Conservation (phyloP, 2,797 vertebrate genomes). For the Thripadectes ignobilis region DNA sequence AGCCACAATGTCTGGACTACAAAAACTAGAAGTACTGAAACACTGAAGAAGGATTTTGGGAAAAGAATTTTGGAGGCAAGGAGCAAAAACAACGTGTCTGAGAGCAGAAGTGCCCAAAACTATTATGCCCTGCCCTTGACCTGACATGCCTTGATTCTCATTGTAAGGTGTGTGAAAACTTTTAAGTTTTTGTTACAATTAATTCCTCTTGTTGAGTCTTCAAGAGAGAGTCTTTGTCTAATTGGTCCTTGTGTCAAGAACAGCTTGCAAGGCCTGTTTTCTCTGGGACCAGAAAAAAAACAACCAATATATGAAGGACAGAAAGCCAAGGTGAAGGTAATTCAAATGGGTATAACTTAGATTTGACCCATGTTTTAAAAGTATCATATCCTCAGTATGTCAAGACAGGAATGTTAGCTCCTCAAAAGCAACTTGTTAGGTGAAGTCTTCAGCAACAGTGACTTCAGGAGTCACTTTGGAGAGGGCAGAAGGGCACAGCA, state of each 20-base stretch:
- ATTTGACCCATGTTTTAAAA: not conserved
- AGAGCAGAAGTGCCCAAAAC: not conserved
- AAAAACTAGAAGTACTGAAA: not conserved
- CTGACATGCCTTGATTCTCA: not conserved
- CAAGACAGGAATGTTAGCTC: not conserved
- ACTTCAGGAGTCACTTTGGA: not conserved
- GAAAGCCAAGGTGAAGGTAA: not conserved
- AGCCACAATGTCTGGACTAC: not conserved
- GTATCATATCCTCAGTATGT: not conserved
- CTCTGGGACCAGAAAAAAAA: not conserved
- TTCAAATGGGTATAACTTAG: not conserved
- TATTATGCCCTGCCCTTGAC: not conserved
- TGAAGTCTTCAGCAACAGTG: not conserved
- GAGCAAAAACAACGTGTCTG: not conserved
- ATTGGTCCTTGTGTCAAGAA: not conserved
- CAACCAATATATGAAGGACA: not conserved
- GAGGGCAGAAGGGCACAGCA: not conserved
- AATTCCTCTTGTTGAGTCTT: not conserved
- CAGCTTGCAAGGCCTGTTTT: not conserved
- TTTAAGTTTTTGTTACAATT: not conserved
- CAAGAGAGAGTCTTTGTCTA: not conserved
- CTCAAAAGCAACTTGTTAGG: not conserved
- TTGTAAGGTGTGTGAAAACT: not conserved
- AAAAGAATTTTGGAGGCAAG: fast-evolving
- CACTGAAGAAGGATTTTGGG: not conserved